Base-by-base conservation (phyloP, 2,888 invertebrate species). In the Ophonus ardosiacus region DNA sequence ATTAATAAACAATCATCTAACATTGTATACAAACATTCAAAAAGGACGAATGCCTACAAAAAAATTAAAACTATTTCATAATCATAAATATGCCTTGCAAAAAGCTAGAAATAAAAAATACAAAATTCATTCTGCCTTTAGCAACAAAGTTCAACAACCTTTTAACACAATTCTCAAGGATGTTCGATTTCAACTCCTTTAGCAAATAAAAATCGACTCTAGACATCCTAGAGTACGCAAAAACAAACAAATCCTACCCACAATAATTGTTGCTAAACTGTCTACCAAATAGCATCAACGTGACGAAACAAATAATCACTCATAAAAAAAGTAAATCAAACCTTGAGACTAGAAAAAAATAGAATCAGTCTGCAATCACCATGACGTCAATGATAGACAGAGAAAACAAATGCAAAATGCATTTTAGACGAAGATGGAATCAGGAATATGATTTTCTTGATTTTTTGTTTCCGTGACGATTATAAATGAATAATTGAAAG, bases 271-370 rank as follows among this genome's bases (percentile, higher is more conserved):
- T 74, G 43, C 17, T 74, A 31, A 68, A 40, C 18, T 8, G 18
- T 18, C 18, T 40, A 43, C 68, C 38, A 68, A 68, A 68, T 10
- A 74, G 8, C 71, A 74, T 74, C 63, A 63, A 21, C 71, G 43
- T 74, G 51, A 74, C 71, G 71, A 74, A 43, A 74, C 51, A 74
- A 74, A 74, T 74, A 51, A 74, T 74, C 40, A 43, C 40, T 74
- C 18, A 74, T 74, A 74, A 74, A 68, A 80, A 51, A 68, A 81
- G 65, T 21, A 68, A 81, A 81, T 68, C 68, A 65, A 81, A 56
- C 81, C 81, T 81, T 81, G 81, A 81, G 81, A 81, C 81, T n/a
- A 51, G 15, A 21, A 81, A 81, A 81, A 81, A 81, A 81, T 56
- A 65, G 68, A 81, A 68, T 81, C 51, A 68, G 81, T 68, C 81